phyloP scores from a whole-genome alignment of 2,113 vertebrate species.

The Notiomystis cincta region DNA sequence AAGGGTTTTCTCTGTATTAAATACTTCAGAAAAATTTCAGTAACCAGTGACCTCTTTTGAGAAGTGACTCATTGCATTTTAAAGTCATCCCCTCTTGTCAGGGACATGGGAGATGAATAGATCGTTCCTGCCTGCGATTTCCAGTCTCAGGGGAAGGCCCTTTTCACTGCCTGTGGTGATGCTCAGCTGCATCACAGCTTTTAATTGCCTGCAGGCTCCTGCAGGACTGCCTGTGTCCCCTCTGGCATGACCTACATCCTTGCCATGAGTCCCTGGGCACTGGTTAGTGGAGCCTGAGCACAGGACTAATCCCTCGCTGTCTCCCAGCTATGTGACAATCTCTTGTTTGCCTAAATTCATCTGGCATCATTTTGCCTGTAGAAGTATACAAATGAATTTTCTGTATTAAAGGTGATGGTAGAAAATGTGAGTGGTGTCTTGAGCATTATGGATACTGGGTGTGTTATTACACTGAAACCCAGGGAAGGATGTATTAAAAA shows the following conservation, averaged over 20 bases:
- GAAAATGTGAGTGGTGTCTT: background rate
- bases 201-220: conserved; percentile 49
- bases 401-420: background rate
- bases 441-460: background rate
- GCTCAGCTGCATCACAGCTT: background rate
- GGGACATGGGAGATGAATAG: conserved; percentile 5
- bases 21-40: background rate
- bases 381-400: background rate
- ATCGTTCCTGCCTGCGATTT: background rate
- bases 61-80: conserved; percentile 29
- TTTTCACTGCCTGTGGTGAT: conserved; percentile 8
- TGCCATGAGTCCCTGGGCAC: background rate
- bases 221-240: conserved; percentile 19
- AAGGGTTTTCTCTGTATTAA: background rate
- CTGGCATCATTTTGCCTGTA: background rate
- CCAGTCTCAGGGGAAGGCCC: background rate
- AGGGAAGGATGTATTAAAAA: background rate
- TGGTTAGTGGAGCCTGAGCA: background rate
- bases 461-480: background rate
- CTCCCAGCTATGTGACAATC: background rate
- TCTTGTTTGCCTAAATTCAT: background rate
- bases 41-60: background rate
- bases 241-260: conserved; percentile 50
- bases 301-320: background rate
- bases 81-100: conserved; percentile 13